Evolutionary conservation across 2,888 invertebrate species (phyloP).

Genomic region (Patella depressa): DNA sequence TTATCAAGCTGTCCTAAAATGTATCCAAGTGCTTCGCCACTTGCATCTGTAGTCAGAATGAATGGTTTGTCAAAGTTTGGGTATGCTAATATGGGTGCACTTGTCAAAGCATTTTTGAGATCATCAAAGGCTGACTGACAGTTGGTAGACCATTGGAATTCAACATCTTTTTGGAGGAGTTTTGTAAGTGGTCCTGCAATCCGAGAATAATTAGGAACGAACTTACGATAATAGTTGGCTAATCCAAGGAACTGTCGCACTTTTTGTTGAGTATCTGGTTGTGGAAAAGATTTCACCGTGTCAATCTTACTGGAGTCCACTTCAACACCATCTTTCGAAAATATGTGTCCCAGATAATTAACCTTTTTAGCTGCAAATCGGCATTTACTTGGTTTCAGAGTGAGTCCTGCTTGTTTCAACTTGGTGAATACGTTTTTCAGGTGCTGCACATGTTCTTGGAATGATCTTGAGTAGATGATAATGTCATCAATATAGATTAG

Average conservation of each 20-base stretch:
- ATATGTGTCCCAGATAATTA: conserved; percentile 34
- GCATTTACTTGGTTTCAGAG: conserved; percentile 40
- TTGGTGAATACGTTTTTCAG: conserved; percentile 32
- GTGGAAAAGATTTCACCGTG: conserved; percentile 23
- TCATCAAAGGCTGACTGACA: conserved; percentile 32
- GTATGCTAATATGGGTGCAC: not conserved
- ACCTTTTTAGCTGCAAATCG: conserved; percentile 34
- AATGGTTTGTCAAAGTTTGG: conserved; percentile 35
- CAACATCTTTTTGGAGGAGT: conserved; percentile 30
- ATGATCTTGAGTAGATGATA: conserved; percentile 31
- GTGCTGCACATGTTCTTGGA: conserved; percentile 37
- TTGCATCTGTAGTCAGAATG: conserved; percentile 30
- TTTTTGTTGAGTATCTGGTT: conserved; percentile 31
- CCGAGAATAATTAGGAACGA: conserved; percentile 33
- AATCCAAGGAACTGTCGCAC: conserved; percentile 34
- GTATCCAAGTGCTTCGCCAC: conserved; percentile 26
- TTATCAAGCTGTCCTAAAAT: conserved; percentile 21
- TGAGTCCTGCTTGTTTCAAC: conserved; percentile 33
- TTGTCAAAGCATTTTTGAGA: conserved; percentile 23
- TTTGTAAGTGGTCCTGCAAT: conserved; percentile 36
- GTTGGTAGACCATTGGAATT: conserved; percentile 36
- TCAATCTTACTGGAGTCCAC: conserved; percentile 21
- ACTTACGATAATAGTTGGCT: conserved; percentile 35
- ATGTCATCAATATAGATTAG: conserved; percentile 46
- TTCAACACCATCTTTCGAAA: conserved; percentile 34